Evolutionary conservation across 2,113 vertebrate species (phyloP).

Genomic region (Strix aluco): DNA sequence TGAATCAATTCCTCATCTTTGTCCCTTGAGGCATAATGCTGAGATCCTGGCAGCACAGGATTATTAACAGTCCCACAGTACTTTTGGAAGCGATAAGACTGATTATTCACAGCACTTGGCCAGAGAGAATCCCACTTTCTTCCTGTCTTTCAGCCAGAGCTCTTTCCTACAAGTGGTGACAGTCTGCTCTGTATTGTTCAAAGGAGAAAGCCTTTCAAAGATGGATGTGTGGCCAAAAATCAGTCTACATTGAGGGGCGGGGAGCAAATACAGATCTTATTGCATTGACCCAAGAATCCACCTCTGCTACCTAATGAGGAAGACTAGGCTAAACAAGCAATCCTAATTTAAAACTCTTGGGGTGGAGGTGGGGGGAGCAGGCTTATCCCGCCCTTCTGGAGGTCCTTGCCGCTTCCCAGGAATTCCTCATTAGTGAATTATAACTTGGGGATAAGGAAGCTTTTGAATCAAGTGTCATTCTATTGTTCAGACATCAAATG

Average conservation of each 20-base stretch:
- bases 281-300: background rate
- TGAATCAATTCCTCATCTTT: conserved; percentile 13
- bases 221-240: background rate
- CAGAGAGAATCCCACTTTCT: background rate
- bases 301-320: background rate
- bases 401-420: background rate
- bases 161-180: background rate
- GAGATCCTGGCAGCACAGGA: background rate
- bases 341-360: background rate
- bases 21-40: background rate
- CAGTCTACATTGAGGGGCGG: background rate
- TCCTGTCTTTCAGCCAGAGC: background rate
- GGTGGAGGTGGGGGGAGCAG: background rate
- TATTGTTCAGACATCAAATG: background rate
- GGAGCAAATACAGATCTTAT: background rate
- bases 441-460: background rate
- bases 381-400: background rate
- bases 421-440: background rate
- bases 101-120: background rate
- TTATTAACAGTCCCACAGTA: background rate
- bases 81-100: background rate
- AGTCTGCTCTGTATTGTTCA: background rate
- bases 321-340: background rate
- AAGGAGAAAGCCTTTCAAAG: background rate
- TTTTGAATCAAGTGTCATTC: background rate